These are phyloP conservation scores for Silurus aristotelis DNA, from an alignment of 2,797 vertebrate species.

Conservation along the genomic window DNA sequence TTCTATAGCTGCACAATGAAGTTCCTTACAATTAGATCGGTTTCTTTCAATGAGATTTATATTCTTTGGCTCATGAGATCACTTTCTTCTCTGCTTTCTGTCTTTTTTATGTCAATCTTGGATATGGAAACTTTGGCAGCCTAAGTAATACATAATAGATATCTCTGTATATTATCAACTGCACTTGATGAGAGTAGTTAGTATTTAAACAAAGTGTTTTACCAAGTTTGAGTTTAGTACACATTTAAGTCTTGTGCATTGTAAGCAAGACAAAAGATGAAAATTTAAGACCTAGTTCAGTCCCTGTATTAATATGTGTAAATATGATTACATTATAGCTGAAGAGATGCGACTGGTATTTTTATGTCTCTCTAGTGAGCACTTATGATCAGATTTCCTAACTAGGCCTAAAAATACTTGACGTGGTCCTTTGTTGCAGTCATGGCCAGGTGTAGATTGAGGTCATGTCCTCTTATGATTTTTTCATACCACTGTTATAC, in stretches of 20 bases:
- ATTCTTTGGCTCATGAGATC: no score
- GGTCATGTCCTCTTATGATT: neutral
- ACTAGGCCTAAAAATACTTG: neutral
- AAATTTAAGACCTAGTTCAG: neutral
- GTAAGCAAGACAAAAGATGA: neutral
- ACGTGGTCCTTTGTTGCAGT: neutral
- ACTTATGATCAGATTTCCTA: neutral
- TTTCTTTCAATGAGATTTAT: no score
- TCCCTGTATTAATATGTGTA: neutral
- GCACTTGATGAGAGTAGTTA: neutral
- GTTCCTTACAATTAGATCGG: neutral
- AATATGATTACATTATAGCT: neutral
- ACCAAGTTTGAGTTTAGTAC: neutral
- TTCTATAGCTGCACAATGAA: neutral
- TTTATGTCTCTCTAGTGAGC: neutral
- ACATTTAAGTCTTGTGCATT: neutral
- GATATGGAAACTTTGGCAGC: no score
- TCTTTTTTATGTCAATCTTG: no score
- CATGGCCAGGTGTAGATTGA: neutral
- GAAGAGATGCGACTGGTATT: neutral
- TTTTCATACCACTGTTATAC: neutral
- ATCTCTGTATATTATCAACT: no score
- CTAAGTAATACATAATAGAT: no score
- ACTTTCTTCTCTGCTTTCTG: no score
- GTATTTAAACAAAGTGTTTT: neutral